A percentile compares a stretch with the other conserved stretches of the same genome.
phyloP scores from a whole-genome alignment of 1,140 invertebrate species.

The Maconellicoccus hirsutus region DNA sequence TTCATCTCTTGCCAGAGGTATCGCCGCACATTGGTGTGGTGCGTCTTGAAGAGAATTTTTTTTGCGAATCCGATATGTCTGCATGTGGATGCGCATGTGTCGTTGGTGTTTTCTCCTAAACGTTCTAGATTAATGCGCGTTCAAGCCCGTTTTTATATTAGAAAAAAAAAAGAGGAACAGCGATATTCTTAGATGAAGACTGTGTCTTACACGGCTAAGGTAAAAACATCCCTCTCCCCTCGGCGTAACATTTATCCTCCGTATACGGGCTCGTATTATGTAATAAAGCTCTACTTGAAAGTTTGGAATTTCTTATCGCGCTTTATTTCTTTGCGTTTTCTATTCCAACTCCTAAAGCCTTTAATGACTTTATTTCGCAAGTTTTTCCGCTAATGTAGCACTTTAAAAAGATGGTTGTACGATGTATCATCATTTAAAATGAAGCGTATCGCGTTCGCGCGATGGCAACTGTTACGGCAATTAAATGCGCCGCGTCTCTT shows the following conservation, averaged over 20 bases:
- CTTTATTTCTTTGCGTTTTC: conserved; percentile 9
- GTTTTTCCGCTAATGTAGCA: conserved; percentile 3
- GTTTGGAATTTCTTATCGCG: conserved; percentile 7
- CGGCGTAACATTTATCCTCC: no score
- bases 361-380: conserved; percentile 9
- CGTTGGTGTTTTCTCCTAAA: no score
- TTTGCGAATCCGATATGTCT: no score
- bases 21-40: no score
- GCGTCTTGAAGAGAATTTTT: no score
- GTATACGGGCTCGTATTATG: not conserved
- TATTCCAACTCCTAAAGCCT: not conserved
- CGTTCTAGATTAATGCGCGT: not conserved
- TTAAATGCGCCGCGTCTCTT: not conserved
- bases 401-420: conserved; percentile 4
- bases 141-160: not conserved
- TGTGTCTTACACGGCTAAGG: not conserved
- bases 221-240: not conserved
- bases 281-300: conserved; percentile 9
- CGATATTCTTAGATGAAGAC: not conserved
- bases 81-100: no score
- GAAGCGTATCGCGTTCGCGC: not conserved
- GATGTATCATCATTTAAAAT: conserved; percentile 5
- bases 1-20: no score
- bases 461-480: conserved; percentile 7
- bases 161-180: not conserved